phyloP scores from a whole-genome alignment of 2,113 vertebrate species.

The Trogon melanurus region DNA sequence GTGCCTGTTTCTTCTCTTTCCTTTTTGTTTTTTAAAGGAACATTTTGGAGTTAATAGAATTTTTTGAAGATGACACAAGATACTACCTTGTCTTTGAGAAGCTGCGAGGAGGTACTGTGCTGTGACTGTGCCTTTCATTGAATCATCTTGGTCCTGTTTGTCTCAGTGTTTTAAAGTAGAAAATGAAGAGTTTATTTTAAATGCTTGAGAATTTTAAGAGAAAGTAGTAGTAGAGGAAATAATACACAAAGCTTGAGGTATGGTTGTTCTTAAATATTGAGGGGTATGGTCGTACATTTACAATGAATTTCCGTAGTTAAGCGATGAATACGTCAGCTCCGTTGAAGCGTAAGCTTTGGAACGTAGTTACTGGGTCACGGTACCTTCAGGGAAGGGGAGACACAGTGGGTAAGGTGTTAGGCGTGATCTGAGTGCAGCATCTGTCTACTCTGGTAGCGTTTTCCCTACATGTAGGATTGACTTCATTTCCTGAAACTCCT shows the following conservation, averaged over 20 bases:
- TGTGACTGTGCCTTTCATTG: conserved; percentile 11
- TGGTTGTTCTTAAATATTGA: neutral
- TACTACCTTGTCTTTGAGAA: conserved; percentile 99
- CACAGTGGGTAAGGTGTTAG: neutral
- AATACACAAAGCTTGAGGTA: neutral
- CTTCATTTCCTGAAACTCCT: neutral
- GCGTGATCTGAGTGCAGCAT: neutral
- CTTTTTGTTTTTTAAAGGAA: conserved; percentile 79
- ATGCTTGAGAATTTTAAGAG: neutral
- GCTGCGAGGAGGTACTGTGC: conserved; percentile 87
- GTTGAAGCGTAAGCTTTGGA: neutral
- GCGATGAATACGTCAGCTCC: neutral
- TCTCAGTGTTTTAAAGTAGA: neutral
- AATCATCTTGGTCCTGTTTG: neutral
- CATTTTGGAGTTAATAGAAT: conserved; percentile 95
- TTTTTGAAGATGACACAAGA: conserved; percentile 92
- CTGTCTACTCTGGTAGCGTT: neutral
- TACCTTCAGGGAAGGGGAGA: neutral
- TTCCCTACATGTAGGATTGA: neutral
- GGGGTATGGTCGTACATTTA: neutral
- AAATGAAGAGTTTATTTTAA: neutral
- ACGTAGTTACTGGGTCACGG: neutral
- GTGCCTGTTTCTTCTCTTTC: neutral
- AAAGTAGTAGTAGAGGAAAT: neutral
- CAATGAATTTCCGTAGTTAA: neutral